A percentile compares a stretch with the other conserved stretches of the same genome.
Evolutionary conservation across 2,113 vertebrate species (phyloP).

Genomic region (Onychostruthus taczanowskii): DNA sequence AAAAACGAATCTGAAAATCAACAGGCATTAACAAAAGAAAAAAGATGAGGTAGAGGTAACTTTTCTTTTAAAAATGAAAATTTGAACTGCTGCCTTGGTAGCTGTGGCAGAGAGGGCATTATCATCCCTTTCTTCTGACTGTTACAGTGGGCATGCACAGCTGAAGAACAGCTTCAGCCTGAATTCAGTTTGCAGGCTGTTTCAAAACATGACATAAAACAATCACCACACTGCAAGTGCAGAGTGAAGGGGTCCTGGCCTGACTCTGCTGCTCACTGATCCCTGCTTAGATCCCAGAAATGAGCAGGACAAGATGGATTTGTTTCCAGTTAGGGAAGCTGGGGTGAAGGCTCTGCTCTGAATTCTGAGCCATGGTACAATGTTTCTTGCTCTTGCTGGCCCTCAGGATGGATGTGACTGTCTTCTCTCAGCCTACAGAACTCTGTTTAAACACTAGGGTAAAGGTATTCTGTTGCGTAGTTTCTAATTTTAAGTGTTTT

Average conservation of each 20-base stretch:
- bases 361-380: neutral
- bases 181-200: fast-evolving
- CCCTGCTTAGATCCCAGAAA: neutral
- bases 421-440: neutral
- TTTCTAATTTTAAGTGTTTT: neutral
- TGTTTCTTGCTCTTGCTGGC: neutral
- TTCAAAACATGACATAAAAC: neutral
- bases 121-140: neutral
- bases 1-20: neutral
- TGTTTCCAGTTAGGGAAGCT: neutral
- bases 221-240: fast-evolving
- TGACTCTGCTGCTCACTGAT: neutral
- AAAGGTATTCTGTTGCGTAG: neutral
- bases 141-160: neutral
- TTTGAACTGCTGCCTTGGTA: neutral
- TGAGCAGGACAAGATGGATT: neutral
- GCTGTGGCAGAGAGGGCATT: neutral
- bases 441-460: neutral
- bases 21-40: neutral
- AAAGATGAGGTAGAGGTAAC: neutral
- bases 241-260: fast-evolving
- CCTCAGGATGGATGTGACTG: neutral
- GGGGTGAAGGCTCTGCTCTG: neutral
- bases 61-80: neutral
- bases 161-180: neutral